phyloP scores from a whole-genome alignment of 1,140 invertebrate genomes.

The Drosophila arizonae region DNA sequence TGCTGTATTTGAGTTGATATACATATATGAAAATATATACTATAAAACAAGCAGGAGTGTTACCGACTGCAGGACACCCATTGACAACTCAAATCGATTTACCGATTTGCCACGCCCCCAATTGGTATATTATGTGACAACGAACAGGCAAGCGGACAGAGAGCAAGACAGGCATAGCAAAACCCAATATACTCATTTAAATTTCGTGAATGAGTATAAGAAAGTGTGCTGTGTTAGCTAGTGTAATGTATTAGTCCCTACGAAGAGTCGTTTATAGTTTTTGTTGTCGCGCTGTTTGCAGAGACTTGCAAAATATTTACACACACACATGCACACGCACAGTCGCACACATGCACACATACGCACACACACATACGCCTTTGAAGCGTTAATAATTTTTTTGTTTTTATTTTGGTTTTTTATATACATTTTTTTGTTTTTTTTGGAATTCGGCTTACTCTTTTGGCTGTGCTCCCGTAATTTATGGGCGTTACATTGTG shows the following conservation, averaged over 20 bases:
- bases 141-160: no score
- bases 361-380: conserved; percentile 23
- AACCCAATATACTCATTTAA: no score
- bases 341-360: conserved; percentile 7
- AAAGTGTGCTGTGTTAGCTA: background rate
- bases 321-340: conserved; percentile 7
- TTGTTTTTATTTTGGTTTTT: conserved; percentile 28
- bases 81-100: no score
- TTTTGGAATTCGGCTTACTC: conserved; percentile 45
- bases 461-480: conserved; percentile 55
- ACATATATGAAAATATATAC: no score
- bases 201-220: no score
- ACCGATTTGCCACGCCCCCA: no score
- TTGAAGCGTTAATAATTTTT: conserved; percentile 64
- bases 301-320: conserved; percentile 38
- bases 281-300: conserved; percentile 33
- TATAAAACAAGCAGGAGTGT: no score
- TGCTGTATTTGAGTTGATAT: background rate
- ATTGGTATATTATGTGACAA: no score
- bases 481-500: conserved; percentile 74
- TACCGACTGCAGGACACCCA: no score
- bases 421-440: conserved; percentile 17
- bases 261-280: conserved; percentile 36
- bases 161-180: no score
- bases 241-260: conserved; percentile 53